phyloP scores from a whole-genome alignment of 2,113 vertebrate species.

The Sula dactylatra region DNA sequence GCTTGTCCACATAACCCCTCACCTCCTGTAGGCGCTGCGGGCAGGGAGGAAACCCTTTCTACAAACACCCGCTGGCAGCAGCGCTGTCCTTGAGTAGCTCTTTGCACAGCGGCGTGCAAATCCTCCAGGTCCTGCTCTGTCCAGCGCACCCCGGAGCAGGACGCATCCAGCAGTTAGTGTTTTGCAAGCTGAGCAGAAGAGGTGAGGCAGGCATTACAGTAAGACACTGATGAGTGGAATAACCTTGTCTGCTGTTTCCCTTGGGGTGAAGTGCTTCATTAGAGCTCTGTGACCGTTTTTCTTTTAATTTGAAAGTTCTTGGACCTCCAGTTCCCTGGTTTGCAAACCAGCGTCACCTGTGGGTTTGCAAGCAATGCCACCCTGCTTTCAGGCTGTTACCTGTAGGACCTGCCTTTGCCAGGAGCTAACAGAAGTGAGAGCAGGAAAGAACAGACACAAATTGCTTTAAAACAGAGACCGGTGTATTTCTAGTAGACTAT shows the following conservation, averaged over 20 bases:
- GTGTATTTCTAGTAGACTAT: conserved; percentile 57
- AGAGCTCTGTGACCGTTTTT: not conserved
- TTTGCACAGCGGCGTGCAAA: accelerated
- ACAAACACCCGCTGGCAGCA: not conserved
- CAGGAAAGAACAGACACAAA: conserved; percentile 29
- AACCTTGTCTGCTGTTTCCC: accelerated
- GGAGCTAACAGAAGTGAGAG: not conserved
- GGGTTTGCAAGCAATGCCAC: too few relatives aligned
- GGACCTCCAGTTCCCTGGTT: not conserved
- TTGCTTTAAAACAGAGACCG: conserved; percentile 50
- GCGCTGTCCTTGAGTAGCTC: not conserved
- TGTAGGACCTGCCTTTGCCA: not conserved
- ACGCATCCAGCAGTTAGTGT: accelerated
- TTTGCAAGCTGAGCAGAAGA: accelerated
- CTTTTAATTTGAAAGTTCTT: not conserved
- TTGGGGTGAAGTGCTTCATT: too few relatives aligned
- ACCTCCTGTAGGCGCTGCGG: accelerated
- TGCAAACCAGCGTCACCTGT: accelerated
- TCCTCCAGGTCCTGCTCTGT: not conserved
- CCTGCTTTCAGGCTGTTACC: not conserved
- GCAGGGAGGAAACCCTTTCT: not conserved
- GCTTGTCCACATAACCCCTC: not conserved
- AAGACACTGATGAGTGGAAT: accelerated
- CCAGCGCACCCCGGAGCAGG: accelerated
- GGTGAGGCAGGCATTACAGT: accelerated